phyloP scores from a whole-genome alignment of 1,140 invertebrate species.

The Carposina sasakii region DNA sequence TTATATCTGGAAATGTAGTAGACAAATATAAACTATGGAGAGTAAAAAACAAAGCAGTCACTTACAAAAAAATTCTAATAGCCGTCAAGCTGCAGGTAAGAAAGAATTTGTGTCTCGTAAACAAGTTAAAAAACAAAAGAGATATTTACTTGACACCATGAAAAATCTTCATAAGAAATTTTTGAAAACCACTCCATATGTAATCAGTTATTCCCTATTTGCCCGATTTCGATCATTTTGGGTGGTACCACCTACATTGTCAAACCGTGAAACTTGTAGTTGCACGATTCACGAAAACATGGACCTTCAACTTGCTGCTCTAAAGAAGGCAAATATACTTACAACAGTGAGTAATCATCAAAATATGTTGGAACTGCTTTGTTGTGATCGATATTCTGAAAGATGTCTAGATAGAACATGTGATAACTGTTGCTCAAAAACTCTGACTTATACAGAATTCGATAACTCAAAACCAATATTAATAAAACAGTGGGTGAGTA shows the following conservation, averaged over 20 bases:
- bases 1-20: conserved; percentile 17
- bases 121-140: conserved; percentile 22
- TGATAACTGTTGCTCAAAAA: conserved; percentile 11
- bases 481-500: conserved; percentile 13
- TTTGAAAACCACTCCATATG: conserved; percentile 14
- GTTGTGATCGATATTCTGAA: conserved; percentile 23
- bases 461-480: conserved; percentile 7
- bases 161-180: conserved; percentile 21
- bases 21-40: conserved; percentile 25
- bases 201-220: conserved; percentile 15
- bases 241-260: conserved; percentile 12
- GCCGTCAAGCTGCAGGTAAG: conserved; percentile 18
- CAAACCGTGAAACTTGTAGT: conserved; percentile 14
- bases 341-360: conserved; percentile 15
- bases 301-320: conserved; percentile 15
- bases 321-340: conserved; percentile 20
- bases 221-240: conserved; percentile 13
- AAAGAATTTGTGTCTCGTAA: conserved; percentile 22
- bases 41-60: conserved; percentile 19
- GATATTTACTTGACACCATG: conserved; percentile 17
- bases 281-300: conserved; percentile 12
- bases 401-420: conserved; percentile 17
- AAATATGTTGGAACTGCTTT: conserved; percentile 17
- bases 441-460: conserved; percentile 8
- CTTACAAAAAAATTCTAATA: conserved; percentile 19